phyloP scores from a whole-genome alignment of 2,888 invertebrate genomes.

The Apamea sordens region DNA sequence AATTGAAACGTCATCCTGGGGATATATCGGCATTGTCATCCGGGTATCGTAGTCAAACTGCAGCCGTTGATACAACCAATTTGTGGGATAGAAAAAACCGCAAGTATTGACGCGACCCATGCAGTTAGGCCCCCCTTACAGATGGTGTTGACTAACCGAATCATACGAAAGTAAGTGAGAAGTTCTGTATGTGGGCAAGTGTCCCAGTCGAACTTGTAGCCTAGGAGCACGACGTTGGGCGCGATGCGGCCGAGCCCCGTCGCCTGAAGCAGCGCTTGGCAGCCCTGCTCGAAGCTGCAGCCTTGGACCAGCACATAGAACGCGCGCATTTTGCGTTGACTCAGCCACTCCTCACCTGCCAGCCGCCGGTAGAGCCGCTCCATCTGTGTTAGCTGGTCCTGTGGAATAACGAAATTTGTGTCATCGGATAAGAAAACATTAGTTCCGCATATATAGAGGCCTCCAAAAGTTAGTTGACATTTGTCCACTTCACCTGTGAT shows the following conservation, averaged over 20 bases:
- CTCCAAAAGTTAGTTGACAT: too few species aligned
- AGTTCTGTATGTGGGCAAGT: constrained; percentile 92
- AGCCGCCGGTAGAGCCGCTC: constrained; percentile 41
- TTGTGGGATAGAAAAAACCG: background rate
- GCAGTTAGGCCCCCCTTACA: background rate
- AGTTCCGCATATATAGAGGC: background rate
- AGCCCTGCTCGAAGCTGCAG: constrained; percentile 93
- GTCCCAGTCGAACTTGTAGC: constrained; percentile 97
- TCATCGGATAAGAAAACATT: background rate
- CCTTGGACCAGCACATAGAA: constrained; percentile 96
- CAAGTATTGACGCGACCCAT: background rate
- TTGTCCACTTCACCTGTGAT: too few species aligned
- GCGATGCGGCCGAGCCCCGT: constrained; percentile 95
- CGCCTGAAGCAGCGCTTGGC: constrained; percentile 95
- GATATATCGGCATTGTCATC: background rate
- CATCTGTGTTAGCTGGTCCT: constrained; percentile 32
- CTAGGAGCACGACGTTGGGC: constrained; percentile 97
- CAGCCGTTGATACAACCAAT: background rate
- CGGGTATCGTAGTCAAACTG: background rate
- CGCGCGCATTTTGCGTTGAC: constrained; percentile 94
- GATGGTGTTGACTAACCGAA: constrained; percentile 94
- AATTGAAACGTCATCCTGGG: constrained; percentile 95
- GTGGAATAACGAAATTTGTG: background rate
- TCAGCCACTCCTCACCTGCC: constrained; percentile 94
- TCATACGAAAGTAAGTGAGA: constrained; percentile 96